A percentile compares a stretch with the other conserved stretches of the same genome.
phyloP scores from a whole-genome alignment of 1,140 invertebrate genomes.

The Sweltsa coloradensis region DNA sequence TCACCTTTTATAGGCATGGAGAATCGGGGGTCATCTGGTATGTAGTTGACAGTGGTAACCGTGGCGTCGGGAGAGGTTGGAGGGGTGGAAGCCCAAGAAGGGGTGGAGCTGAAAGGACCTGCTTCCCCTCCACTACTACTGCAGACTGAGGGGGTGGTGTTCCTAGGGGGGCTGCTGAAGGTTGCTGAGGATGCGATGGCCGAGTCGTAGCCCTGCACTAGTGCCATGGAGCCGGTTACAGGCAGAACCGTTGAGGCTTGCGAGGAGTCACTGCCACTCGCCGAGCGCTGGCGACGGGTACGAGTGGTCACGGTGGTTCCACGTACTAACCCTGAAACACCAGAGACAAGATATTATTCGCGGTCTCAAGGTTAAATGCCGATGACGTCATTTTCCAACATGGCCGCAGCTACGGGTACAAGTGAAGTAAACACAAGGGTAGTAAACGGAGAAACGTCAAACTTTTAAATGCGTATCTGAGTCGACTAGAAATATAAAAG shows the following conservation, averaged over 20 bases:
- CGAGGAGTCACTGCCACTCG: conserved; percentile 34
- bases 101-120: conserved; percentile 37
- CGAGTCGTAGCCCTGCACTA: conserved; percentile 33
- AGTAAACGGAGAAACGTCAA: too few species aligned
- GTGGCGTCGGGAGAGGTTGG: conserved; percentile 41
- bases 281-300: conserved; percentile 26
- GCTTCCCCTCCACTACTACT: conserved; percentile 28
- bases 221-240: not conserved
- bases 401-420: too few species aligned
- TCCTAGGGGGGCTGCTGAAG: conserved; percentile 33
- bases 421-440: too few species aligned
- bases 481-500: too few species aligned
- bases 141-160: conserved; percentile 26
- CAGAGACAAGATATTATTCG: too few species aligned
- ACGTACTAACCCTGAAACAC: too few species aligned
- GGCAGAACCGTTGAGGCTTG: conserved; percentile 21
- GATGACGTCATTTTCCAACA: too few species aligned
- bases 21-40: conserved; percentile 30
- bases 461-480: too few species aligned
- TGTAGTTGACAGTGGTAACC: conserved; percentile 32
- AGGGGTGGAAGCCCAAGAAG: conserved; percentile 44
- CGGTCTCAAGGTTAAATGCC: too few species aligned
- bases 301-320: not conserved
- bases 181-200: conserved; percentile 46
- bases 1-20: conserved; percentile 17